phyloP scores from a whole-genome alignment of 2,113 vertebrate genomes.

The Pachyramphus minor region DNA sequence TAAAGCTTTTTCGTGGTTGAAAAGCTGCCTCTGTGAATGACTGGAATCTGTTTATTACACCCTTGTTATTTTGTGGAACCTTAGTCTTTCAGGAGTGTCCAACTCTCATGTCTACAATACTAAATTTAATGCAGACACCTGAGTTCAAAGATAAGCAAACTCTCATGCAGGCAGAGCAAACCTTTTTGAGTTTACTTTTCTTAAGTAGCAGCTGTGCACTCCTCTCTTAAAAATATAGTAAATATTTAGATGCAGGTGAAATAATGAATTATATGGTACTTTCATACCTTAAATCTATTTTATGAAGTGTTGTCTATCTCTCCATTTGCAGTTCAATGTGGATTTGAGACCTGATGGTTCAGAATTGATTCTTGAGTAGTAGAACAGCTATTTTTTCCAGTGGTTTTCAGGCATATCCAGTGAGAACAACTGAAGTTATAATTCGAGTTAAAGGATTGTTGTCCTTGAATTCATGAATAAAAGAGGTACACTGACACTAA shows the following conservation, averaged over 20 bases:
- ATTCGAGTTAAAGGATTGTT: slow-evolving; percentile 28
- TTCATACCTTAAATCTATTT: not conserved
- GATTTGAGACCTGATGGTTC: not conserved
- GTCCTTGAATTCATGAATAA: slow-evolving; percentile 39
- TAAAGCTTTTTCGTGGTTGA: not conserved
- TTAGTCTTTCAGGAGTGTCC: not conserved
- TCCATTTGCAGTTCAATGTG: not conserved
- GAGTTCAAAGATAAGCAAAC: not conserved
- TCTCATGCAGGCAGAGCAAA: not conserved
- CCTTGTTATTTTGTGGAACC: not conserved
- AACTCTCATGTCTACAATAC: not conserved
- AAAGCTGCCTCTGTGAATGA: not conserved
- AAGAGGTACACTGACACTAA: slow-evolving; percentile 26
- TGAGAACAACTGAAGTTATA: not conserved
- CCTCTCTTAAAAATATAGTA: not conserved
- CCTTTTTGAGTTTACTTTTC: not conserved
- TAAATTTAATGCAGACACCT: not conserved
- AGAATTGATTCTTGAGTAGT: not conserved
- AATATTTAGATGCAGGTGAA: not conserved
- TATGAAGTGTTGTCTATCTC: not conserved
- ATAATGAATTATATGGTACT: not conserved
- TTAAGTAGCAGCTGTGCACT: not conserved
- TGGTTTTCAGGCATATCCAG: not conserved
- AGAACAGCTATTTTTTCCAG: not conserved
- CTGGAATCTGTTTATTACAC: not conserved